Evolutionary conservation across 2,797 vertebrate species (phyloP).

Genomic region (Cephalopachus bancanus): DNA sequence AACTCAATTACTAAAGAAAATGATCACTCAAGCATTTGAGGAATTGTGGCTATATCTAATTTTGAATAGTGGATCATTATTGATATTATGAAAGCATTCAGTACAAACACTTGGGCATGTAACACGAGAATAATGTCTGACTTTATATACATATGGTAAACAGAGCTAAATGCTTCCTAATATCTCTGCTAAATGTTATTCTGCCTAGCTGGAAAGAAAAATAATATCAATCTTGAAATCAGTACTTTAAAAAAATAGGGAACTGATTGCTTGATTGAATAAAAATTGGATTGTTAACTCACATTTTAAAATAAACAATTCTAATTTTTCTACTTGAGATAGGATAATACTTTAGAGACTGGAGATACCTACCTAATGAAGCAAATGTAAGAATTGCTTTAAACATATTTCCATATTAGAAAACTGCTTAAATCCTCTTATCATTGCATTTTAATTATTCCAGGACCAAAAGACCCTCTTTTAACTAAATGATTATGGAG

Average conservation of each 20-base stretch:
- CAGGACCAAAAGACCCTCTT: neutral
- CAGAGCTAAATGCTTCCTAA: conserved; percentile 40
- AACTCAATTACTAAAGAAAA: conserved; percentile 90
- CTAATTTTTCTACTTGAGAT: conserved; percentile 67
- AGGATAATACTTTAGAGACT: neutral
- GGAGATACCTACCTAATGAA: conserved; percentile 52
- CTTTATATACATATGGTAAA: conserved; percentile 37
- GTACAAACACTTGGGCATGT: conserved; percentile 75
- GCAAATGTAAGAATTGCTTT: conserved; percentile 55
- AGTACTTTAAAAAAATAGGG: conserved; percentile 51
- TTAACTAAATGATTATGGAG: conserved; percentile 53
- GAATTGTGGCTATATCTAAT: conserved; percentile 87
- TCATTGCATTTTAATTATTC: conserved; percentile 61
- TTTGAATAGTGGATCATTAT: conserved; percentile 88
- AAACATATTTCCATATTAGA: conserved; percentile 12
- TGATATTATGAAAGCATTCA: conserved; percentile 83
- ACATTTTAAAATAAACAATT: conserved; percentile 71
- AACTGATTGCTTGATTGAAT: conserved; percentile 68
- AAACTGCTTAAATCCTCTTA: conserved; percentile 39
- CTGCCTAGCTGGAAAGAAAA: conserved; percentile 12
- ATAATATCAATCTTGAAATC: conserved; percentile 17
- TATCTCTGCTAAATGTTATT: conserved; percentile 54
- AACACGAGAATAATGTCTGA: conserved; percentile 43
- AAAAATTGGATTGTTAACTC: conserved; percentile 73
- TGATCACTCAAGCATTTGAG: conserved; percentile 87